Conservation (phyloP, 2,888 invertebrate genomes). For the Sarcophaga rosellei region DNA sequence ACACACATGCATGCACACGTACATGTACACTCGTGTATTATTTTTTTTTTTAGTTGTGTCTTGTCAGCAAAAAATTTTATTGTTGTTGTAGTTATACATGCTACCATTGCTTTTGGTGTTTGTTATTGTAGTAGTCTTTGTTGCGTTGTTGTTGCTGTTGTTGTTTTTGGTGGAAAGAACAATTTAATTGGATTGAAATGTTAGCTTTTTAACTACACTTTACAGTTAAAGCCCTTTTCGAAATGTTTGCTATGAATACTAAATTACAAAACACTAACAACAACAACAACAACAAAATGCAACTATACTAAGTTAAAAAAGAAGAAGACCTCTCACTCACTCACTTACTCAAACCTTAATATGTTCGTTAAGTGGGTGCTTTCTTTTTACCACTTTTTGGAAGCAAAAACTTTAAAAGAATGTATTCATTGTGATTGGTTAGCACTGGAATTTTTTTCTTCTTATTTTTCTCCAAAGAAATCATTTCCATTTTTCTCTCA, state of each 20-base stretch:
- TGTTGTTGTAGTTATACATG: constrained; percentile 27
- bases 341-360: constrained; percentile 46
- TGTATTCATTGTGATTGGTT: neutral
- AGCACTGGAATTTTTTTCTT: no score
- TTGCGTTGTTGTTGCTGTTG: constrained; percentile 8
- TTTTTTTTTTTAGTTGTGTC: constrained; percentile 27
- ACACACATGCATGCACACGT: neutral
- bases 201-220: constrained; percentile 67
- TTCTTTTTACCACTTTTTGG: constrained; percentile 12
- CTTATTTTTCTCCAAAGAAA: no score
- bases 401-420: constrained; percentile 16
- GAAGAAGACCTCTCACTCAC: constrained; percentile 26
- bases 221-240: constrained; percentile 54
- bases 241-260: constrained; percentile 1
- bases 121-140: constrained; percentile 30
- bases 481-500: no score
- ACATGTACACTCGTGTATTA: constrained; percentile 2
- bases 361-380: constrained; percentile 17
- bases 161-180: constrained; percentile 59
- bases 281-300: neutral
- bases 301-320: constrained; percentile 22
- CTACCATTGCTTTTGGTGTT: constrained; percentile 27
- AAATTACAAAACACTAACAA: constrained; percentile 19
- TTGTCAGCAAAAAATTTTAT: constrained; percentile 57
- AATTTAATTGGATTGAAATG: constrained; percentile 68